These are phyloP conservation scores for Pardalotus punctatus DNA, from an alignment of 2,113 vertebrate genomes.

Conservation along the genomic window DNA sequence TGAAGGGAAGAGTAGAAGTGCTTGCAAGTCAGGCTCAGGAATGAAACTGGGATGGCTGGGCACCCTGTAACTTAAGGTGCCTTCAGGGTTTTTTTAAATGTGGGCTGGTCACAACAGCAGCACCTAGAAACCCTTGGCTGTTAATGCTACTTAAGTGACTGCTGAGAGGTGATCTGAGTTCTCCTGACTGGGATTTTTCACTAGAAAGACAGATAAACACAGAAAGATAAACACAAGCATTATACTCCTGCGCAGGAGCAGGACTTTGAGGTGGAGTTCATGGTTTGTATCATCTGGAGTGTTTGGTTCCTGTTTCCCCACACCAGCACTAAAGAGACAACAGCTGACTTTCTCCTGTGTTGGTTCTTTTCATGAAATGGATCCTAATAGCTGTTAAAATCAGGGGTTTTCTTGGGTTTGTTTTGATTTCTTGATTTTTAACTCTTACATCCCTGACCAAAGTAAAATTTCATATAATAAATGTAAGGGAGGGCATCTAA, in stretches of 20 bases:
- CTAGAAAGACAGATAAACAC: background rate
- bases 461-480: background rate
- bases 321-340: background rate
- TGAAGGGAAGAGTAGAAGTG: background rate
- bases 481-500: background rate
- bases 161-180: background rate
- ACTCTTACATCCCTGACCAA: background rate
- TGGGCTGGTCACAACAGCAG: background rate
- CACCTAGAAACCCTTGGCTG: background rate
- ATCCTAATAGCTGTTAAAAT: background rate
- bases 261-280: background rate
- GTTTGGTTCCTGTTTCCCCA: background rate
- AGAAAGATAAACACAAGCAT: background rate
- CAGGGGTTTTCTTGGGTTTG: background rate
- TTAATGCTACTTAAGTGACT: background rate
- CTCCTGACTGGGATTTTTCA: background rate
- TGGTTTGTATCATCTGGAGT: background rate
- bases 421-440: background rate
- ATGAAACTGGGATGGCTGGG: background rate
- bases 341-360: background rate
- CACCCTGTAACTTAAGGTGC: too few species aligned
- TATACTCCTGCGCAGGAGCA: background rate
- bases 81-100: background rate
- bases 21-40: background rate
- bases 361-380: background rate